phyloP scores from a whole-genome alignment of 2,113 vertebrate genomes.

The Thalassoma bifasciatum region DNA sequence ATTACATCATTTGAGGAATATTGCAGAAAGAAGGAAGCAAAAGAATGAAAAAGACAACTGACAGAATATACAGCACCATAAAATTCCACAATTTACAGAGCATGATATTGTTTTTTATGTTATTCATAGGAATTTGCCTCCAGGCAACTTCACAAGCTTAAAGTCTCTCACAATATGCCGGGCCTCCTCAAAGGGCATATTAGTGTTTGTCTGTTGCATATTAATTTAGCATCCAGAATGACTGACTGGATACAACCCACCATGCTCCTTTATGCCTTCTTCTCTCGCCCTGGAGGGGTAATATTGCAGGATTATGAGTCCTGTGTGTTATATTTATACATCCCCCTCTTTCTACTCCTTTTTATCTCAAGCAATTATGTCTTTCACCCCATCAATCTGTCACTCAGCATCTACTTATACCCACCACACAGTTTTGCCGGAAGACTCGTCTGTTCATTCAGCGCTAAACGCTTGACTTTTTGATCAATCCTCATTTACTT shows the following conservation, averaged over 20 bases:
- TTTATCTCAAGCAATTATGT: conserved; percentile 71
- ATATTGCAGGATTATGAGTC: conserved; percentile 70
- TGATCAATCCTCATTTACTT: conserved; percentile 49
- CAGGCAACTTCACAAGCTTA: conserved; percentile 49
- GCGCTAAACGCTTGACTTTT: conserved; percentile 48
- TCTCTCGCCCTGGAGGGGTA: conserved; percentile 62
- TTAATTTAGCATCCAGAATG: conserved; percentile 77
- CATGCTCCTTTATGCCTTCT: conserved; percentile 59
- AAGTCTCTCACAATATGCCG: conserved; percentile 60
- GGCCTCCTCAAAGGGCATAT: conserved; percentile 77
- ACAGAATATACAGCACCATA: conserved; percentile 24
- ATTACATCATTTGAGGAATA: conserved; percentile 16
- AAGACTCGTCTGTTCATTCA: conserved; percentile 43
- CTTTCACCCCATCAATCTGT: conserved; percentile 72
- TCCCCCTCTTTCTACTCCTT: conserved; percentile 45
- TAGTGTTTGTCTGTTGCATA: conserved; percentile 80
- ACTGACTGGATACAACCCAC: conserved; percentile 69
- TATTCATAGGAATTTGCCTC: conserved; percentile 65
- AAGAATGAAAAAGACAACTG: conserved; percentile 4
- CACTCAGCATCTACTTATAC: conserved; percentile 63
- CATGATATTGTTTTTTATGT: conserved; percentile 59
- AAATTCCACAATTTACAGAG: conserved; percentile 44
- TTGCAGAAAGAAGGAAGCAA: conserved; percentile 14
- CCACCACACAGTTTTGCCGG: conserved; percentile 22
- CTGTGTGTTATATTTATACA: conserved; percentile 69